Percentiles rank a stretch among this genome's conserved stretches.
Conservation (phyloP, 2,113 vertebrate genomes). For the Empidonax alnorum region DNA sequence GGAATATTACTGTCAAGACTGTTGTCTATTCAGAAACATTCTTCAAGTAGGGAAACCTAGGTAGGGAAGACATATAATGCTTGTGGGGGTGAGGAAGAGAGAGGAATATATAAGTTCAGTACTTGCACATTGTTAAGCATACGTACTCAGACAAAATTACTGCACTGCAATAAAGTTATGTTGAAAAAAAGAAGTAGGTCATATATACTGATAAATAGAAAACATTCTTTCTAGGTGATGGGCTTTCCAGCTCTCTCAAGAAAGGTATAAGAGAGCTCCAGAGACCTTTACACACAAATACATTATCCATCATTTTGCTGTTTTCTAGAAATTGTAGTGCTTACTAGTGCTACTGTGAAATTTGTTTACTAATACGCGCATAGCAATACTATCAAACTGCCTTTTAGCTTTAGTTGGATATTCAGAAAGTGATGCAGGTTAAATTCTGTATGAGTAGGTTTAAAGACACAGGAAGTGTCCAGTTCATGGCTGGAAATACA, state of each 20-base stretch:
- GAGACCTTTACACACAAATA: background rate
- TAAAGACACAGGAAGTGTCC: background rate
- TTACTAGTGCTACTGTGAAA: background rate
- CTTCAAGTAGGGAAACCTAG: background rate
- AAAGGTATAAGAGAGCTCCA: background rate
- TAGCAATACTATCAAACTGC: background rate
- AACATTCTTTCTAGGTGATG: background rate
- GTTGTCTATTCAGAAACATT: background rate
- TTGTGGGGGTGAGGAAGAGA: background rate
- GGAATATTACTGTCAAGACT: background rate
- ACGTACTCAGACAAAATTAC: background rate
- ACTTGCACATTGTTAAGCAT: rapidly evolving
- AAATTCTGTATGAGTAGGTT: background rate
- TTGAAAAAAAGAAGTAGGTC: background rate
- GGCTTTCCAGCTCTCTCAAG: background rate
- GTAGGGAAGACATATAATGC: background rate
- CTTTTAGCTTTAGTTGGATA: background rate
- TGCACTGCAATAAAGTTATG: background rate
- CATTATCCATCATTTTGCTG: background rate
- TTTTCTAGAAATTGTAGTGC: background rate
- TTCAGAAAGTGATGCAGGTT: background rate
- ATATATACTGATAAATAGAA: background rate
- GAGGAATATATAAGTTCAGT: background rate
- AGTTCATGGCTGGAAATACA: background rate
- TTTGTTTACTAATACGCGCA: background rate